Conservation (phyloP, 2,888 invertebrate genomes). For the Hirtodrosophila cameraria region DNA sequence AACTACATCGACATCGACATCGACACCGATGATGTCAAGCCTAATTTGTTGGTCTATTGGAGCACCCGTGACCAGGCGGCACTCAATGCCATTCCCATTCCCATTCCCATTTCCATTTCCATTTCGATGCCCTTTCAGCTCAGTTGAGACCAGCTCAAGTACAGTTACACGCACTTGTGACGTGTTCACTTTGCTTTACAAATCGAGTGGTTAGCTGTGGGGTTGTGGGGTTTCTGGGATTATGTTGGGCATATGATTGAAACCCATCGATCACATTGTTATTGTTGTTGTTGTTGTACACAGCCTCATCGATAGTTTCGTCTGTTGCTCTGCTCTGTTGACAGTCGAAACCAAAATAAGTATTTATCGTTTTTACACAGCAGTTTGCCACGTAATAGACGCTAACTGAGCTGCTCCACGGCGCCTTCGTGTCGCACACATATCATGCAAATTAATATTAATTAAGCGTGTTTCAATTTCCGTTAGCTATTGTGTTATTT, state of each 20-base stretch:
- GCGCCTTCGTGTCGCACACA: constrained; percentile 54
- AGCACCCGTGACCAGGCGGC: constrained; percentile 40
- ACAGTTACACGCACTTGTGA: constrained; percentile 58
- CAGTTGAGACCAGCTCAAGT: constrained; percentile 27
- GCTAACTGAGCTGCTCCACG: constrained; percentile 35
- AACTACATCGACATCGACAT: constrained; percentile 4
- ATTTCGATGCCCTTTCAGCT: constrained; percentile 5
- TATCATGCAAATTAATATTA: constrained; percentile 77
- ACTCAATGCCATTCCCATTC: constrained; percentile 41
- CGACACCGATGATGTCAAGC: constrained; percentile 58
- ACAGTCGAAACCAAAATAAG: constrained; percentile 24
- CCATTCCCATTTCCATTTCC: background rate
- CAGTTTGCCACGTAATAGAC: constrained; percentile 29
- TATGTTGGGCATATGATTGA: too few species aligned
- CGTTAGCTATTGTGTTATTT: constrained; percentile 41
- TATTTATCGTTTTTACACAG: background rate
- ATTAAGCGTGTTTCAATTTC: constrained; percentile 66
- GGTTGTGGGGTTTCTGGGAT: too few species aligned
- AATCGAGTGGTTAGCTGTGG: too few species aligned
- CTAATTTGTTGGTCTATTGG: constrained; percentile 49
- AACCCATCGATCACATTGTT: constrained; percentile 68
- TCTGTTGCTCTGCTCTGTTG: constrained; percentile 37
- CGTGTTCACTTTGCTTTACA: constrained; percentile 39
- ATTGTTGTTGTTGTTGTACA: constrained; percentile 18
- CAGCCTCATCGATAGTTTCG: constrained; percentile 59